phyloP scores from a whole-genome alignment of 2,113 vertebrate species.

The Scophthalmus maximus region DNA sequence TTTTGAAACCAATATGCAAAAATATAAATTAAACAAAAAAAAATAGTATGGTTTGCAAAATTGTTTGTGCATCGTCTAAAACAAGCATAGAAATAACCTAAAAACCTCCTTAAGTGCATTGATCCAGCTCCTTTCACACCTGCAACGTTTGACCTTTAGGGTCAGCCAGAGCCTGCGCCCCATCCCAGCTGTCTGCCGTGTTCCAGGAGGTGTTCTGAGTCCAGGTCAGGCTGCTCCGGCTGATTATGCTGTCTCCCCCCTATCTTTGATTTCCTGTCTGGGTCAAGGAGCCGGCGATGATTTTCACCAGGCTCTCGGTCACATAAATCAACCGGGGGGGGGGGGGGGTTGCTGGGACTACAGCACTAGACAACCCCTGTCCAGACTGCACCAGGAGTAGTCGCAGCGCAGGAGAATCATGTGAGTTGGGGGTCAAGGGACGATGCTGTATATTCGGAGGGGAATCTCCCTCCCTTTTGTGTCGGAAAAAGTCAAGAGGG shows the following conservation, averaged over 20 bases:
- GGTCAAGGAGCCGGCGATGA: constrained; percentile 65
- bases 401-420: constrained; percentile 76
- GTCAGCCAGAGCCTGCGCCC: neutral
- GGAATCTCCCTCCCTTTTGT: constrained; percentile 57
- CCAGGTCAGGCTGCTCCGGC: constrained; percentile 70
- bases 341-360: constrained; percentile 10
- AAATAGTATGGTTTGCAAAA: neutral
- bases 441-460: constrained; percentile 79
- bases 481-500: constrained; percentile 72
- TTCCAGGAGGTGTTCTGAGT: constrained; percentile 42
- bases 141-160: constrained; percentile 18
- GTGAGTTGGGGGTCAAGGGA: constrained; percentile 80
- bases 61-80: no score
- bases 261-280: constrained; percentile 75
- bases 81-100: no score
- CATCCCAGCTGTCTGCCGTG: constrained; percentile 39
- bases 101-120: no score
- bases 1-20: neutral
- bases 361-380: constrained; percentile 44
- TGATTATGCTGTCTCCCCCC: constrained; percentile 69
- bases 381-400: constrained; percentile 73
- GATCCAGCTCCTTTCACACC: constrained; percentile 22
- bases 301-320: constrained; percentile 63
- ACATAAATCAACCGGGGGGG: constrained; percentile 69
- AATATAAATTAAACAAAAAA: neutral